Evolutionary conservation across 2,888 invertebrate genomes (phyloP).

Genomic region (Argyresthia goedartella): DNA sequence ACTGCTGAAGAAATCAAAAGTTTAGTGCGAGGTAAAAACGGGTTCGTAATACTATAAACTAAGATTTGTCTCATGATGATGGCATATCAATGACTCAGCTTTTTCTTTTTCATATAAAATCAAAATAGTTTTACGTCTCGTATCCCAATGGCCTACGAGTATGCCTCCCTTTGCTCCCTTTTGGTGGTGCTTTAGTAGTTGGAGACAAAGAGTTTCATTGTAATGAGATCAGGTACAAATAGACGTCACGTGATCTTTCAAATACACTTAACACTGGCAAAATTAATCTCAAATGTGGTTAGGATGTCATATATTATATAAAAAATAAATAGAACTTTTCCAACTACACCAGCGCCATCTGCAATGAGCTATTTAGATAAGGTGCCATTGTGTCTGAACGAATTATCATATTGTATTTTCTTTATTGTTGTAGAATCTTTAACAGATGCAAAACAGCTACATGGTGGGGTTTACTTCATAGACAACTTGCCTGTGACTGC

Average conservation of each 20-base stretch:
- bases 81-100: neutral
- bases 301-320: no score
- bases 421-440: constrained; percentile 8
- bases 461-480: constrained; percentile 12
- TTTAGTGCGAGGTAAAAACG: constrained; percentile 13
- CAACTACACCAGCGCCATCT: no score
- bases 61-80: neutral
- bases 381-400: no score
- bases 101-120: neutral
- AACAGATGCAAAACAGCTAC: constrained; percentile 10
- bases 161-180: neutral
- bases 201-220: no score
- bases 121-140: neutral
- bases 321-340: no score
- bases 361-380: no score
- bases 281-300: no score
- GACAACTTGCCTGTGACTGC: constrained; percentile 9
- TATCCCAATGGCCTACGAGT: neutral
- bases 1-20: constrained; percentile 13
- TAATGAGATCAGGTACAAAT: no score
- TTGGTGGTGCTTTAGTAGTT: no score
- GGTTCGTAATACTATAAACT: constrained; percentile 6
- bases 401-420: neutral
- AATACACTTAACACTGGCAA: no score
- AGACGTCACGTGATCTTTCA: no score